These are phyloP conservation scores for Peucedramus taeniatus DNA, from an alignment of 2,113 vertebrate genomes.

Conservation along the genomic window DNA sequence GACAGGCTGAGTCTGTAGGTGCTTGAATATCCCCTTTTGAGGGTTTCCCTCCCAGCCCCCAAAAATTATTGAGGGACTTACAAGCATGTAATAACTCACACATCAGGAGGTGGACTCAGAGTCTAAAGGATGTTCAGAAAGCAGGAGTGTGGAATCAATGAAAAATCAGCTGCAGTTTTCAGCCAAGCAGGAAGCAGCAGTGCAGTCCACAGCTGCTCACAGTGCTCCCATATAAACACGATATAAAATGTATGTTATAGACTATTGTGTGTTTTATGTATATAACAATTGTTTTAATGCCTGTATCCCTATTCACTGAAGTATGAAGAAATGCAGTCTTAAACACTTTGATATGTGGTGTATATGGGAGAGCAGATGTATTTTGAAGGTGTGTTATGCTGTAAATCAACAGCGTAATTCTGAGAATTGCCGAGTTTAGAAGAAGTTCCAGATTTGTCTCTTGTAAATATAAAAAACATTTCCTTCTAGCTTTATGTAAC, in stretches of 20 bases:
- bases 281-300: background rate
- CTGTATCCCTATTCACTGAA: background rate
- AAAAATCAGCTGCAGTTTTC: background rate
- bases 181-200: background rate
- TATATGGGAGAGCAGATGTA: background rate
- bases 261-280: background rate
- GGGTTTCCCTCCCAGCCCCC: too few species aligned
- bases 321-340: background rate
- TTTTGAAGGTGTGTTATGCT: background rate
- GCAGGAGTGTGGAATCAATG: background rate
- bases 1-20: background rate
- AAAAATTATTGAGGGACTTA: background rate
- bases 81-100: background rate
- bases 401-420: background rate
- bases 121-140: background rate
- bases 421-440: background rate
- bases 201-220: background rate
- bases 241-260: accelerated
- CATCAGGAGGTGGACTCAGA: background rate
- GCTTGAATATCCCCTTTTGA: accelerated
- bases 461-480: background rate
- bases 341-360: background rate
- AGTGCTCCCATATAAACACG: accelerated
- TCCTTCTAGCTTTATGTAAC: background rate
- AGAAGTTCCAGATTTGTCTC: background rate